Evolutionary conservation across 1,140 invertebrate species (phyloP), one percentile per base, ranked within the genome.

Genomic region (Drosophila nigromelanica): DNA sequence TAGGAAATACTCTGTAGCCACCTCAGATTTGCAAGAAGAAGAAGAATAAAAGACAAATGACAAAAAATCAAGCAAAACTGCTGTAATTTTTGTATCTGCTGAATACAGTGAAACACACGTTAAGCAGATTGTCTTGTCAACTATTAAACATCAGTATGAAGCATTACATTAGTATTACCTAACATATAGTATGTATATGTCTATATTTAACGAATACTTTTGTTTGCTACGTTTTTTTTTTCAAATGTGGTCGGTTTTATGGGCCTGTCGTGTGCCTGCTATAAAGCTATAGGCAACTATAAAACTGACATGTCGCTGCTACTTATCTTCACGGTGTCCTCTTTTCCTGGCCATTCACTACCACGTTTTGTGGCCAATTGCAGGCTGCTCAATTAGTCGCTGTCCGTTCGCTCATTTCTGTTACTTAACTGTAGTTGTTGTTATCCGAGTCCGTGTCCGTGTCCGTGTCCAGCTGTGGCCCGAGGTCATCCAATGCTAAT

Each of bases 401-500:
- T 43, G 43, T 33, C 54, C 21, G 21, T 8, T 30, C 14, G 12
- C 54, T 18, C 50, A 58, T 40, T 11, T 10, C 42, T 11, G 15
- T 3, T 14, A 39, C 11, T 47, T 8, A 7, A 24, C 18, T 30
- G 58, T 15, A 27, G 14, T 8, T 51, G 35, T 15, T n/a, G 18
- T 42, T 7, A 6, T 27, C 27, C 5, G 5, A 5, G 27, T 27
- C 27, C 5, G 5, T 27, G 27, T 5, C 27, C 27, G 24, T 64
- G 60, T 55, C 10, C 35, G 37, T 58, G 48, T 52, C 40, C 59
- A 70, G 35, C 51, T 63, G 60, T 76, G 61, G 42, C 56, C 59
- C 30, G 30, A 58, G 63, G 43, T 63, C 64, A 77, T 61, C 59
- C 58, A 68, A 80, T 80, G 76, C 80, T 85, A 85, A 85, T 83